Conservation (phyloP, 1,140 invertebrate genomes). For the Bacillus rossius region DNA sequence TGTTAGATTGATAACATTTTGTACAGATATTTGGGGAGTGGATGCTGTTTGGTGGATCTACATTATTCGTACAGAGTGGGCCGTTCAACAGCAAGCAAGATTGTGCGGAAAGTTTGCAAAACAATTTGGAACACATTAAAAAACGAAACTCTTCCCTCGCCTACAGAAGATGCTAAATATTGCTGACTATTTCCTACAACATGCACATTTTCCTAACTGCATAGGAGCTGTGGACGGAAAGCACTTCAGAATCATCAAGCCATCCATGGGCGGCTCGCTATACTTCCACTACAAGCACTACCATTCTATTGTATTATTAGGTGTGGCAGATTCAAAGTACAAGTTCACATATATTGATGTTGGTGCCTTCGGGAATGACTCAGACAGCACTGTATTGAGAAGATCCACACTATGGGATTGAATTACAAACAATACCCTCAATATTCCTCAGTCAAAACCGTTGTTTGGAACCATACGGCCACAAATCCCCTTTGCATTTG, state of each 20-base stretch:
- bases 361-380: conserved; percentile 38
- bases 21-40: neutral
- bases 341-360: conserved; percentile 25
- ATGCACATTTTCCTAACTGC: conserved; percentile 5
- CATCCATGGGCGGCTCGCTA: conserved; percentile 30
- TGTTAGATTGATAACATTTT: too few species aligned
- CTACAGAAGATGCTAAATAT: neutral
- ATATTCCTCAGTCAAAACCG: neutral
- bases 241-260: conserved; percentile 28
- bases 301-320: conserved; percentile 39
- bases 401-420: neutral
- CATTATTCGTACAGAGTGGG: neutral
- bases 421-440: neutral
- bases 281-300: conserved; percentile 32
- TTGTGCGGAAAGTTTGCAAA: neutral
- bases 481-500: conserved; percentile 31
- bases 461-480: neutral
- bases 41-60: neutral
- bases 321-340: conserved; percentile 36
- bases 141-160: conserved; percentile 5
- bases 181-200: neutral
- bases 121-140: neutral
- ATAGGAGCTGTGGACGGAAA: conserved; percentile 33
- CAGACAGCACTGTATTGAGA: conserved; percentile 38
- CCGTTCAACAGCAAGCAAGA: neutral